Base-by-base conservation (phyloP, 2,888 invertebrate species). In the Steinernema carpocapsae region DNA sequence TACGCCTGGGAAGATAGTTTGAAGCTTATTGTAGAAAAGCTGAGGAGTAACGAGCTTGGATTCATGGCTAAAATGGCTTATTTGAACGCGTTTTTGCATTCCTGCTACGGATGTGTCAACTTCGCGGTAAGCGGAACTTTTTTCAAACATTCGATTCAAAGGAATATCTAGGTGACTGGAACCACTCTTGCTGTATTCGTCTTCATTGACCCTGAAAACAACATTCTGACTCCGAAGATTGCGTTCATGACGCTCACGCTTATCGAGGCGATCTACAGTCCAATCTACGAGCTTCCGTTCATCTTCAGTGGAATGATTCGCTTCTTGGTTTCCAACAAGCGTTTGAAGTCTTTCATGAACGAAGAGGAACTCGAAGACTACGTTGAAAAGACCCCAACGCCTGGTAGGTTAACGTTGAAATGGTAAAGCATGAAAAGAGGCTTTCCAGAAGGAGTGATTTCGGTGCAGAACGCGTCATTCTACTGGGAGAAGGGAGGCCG, bases 221-320 rank as follows among this genome's bases (percentile, higher is more conserved):
- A 94, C 89, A 88, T 92, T 79, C 90, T 95, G 88, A 93, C 92
- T 85, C 92, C 94, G 26, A 80, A 85, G 78, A 80, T 85, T 59
- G 85, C 86, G 1, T 94, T 95, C 90, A 94, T 95, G 73, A 92
- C 94, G 80, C 90, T 95, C 86, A 91, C 94, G 46, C 90, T 95
- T 84, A 95, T 95, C 91, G 93, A 93, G 89, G 92, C 93, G 83
- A 92, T 95, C 88, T 91, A 94, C 88, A 91, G 94, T 89, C 94
- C 95, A 76, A 90, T 95, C 89, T 92, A 92, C 83, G 91, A 94
- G 88, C 91, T 94, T 74, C 89, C 90, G 0, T 87, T 86, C 83
- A 84, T 89, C 72, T 87, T 88, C 78, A 79, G 77, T 17, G 79
- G 83, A 74, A 82, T 81, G 7, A 79, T 84, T 7, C 84, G 85